Evolutionary conservation across 2,113 vertebrate species (phyloP).

Genomic region (Erythrolamprus reginae): DNA sequence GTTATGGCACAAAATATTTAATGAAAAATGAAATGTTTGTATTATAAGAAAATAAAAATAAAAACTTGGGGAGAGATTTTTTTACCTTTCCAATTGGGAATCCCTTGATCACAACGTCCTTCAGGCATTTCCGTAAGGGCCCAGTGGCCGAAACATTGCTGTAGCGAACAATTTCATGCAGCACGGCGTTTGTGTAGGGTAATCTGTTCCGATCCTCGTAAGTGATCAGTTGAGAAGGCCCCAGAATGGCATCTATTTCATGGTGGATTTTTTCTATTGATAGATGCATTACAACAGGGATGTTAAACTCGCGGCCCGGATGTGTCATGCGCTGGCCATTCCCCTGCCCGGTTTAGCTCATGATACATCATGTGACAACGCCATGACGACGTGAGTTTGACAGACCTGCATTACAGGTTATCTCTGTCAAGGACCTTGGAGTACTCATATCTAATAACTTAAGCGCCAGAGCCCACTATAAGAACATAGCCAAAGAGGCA

Average conservation of each 20-base stretch:
- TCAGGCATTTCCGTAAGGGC: slow-evolving; percentile 42
- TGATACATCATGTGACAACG: fast-evolving
- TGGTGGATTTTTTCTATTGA: slow-evolving; percentile 54
- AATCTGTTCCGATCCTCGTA: slow-evolving; percentile 52
- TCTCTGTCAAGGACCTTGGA: too few relatives aligned
- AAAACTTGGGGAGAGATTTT: background rate
- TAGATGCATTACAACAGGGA: background rate
- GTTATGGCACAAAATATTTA: too few relatives aligned
- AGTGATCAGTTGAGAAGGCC: slow-evolving; percentile 31
- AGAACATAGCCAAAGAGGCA: too few relatives aligned
- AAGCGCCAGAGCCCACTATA: too few relatives aligned
- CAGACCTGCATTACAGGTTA: background rate
- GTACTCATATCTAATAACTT: too few relatives aligned
- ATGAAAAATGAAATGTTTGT: too few relatives aligned
- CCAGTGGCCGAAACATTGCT: slow-evolving; percentile 47
- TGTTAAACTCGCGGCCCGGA: too few relatives aligned
- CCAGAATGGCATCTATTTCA: slow-evolving; percentile 53
- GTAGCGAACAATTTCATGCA: slow-evolving; percentile 54
- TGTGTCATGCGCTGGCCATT: too few relatives aligned
- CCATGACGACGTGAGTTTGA: too few relatives aligned
- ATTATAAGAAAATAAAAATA: too few relatives aligned
- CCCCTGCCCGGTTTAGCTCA: too few relatives aligned
- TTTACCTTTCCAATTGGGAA: slow-evolving; percentile 58
- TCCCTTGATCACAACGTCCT: slow-evolving; percentile 30
- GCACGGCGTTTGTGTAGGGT: slow-evolving; percentile 55